These are phyloP conservation scores for Bombus superbus DNA, from an alignment of 1,140 invertebrate species.

Conservation along the genomic window DNA sequence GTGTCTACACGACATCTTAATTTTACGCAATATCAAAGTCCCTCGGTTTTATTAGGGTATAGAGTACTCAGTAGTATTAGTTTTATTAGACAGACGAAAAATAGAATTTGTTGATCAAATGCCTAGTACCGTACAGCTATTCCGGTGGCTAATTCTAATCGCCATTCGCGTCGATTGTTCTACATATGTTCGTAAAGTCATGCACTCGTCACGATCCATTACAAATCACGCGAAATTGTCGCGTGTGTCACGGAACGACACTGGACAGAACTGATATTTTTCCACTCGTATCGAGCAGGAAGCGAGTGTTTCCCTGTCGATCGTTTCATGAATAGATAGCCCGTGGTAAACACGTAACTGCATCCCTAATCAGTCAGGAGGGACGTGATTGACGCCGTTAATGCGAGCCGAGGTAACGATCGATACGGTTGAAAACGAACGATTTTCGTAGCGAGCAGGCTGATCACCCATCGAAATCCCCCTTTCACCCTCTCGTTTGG, in stretches of 20 bases:
- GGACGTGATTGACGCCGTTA: constrained; percentile 19
- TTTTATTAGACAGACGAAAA: too few species aligned
- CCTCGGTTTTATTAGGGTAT: too few species aligned
- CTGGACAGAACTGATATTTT: not conserved
- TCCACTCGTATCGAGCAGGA: not conserved
- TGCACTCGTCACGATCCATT: not conserved
- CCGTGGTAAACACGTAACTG: constrained; percentile 15
- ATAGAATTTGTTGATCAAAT: too few species aligned
- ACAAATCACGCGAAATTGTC: not conserved
- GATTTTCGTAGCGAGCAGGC: constrained; percentile 25
- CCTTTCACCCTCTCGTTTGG: not conserved
- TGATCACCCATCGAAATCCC: not conserved
- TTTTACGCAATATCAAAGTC: too few species aligned
- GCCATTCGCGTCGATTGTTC: not conserved
- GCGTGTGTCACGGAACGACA: not conserved
- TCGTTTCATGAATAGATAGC: not conserved
- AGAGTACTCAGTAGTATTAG: too few species aligned
- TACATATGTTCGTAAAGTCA: not conserved
- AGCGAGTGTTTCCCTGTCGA: not conserved
- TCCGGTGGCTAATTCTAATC: too few species aligned
- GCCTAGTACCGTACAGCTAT: too few species aligned
- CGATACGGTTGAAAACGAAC: constrained; percentile 1
- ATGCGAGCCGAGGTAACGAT: not conserved
- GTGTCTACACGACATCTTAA: too few species aligned
- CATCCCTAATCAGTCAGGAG: not conserved